Conservation (phyloP, 2,113 vertebrate genomes). For the Scortum barcoo region DNA sequence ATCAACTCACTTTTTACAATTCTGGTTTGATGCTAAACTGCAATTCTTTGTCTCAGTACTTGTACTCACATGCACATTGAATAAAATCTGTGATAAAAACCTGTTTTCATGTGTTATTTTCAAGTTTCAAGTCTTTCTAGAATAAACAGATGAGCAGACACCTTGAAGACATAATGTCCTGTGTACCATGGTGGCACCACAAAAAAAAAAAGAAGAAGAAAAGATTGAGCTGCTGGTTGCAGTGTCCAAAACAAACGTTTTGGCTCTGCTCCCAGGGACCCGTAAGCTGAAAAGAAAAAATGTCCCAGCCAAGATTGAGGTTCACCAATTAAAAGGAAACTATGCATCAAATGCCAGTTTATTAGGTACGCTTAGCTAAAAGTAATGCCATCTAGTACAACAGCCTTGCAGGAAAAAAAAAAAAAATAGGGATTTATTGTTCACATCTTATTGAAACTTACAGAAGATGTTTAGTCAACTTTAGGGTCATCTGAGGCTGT, state of each 20-base stretch:
- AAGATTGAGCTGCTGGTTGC: not conserved
- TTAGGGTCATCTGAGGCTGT: not conserved
- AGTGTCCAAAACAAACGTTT: constrained; percentile 20
- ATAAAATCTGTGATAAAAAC: no score
- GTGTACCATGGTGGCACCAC: not conserved
- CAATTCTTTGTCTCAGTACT: no score
- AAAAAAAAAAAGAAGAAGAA: constrained; percentile 29
- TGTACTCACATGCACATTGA: no score
- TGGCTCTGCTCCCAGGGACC: not conserved
- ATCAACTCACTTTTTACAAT: no score
- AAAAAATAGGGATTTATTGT: not conserved
- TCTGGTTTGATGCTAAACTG: no score
- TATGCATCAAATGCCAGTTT: not conserved
- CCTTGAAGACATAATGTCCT: not conserved
- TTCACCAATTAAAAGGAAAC: not conserved
- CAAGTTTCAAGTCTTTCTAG: not conserved
- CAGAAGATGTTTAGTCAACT: no score
- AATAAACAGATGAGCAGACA: not conserved
- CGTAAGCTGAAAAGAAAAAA: not conserved
- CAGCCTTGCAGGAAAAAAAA: not conserved
- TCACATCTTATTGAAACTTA: not conserved
- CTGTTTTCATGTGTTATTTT: not conserved
- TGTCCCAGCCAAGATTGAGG: not conserved
- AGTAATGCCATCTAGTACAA: not conserved
- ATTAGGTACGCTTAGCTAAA: not conserved